Evolutionary conservation across 2,113 vertebrate genomes (phyloP), one percentile per base, ranked within the genome.

Genomic region (Hippolais icterina): DNA sequence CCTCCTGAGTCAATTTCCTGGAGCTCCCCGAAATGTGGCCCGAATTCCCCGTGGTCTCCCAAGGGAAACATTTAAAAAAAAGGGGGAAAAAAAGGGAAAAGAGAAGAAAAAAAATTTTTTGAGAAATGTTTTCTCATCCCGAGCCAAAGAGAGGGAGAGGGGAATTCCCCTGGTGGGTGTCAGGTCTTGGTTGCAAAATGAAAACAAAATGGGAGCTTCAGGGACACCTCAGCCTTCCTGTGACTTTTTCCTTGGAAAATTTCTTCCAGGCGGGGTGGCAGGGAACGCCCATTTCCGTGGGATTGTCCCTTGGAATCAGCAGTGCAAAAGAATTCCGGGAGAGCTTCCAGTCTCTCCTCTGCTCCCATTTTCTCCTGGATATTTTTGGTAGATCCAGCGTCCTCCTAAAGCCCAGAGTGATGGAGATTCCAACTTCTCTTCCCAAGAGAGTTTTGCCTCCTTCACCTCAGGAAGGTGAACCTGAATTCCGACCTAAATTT

Each of bases 11-110:
- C 59, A 24, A 4, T 28, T 85, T 41, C 70, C n/a, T n/a, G 69
- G 59, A 84, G 41, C 23, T 65, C 50, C 82, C 28, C n/a, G 69
- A 64, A 84, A 47, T n/a, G 10, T 0, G 5, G 28, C 39, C 11
- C 0, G 2, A 50, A 47, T 47, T 49, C n/a, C 4, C 41, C 3
- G 0, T 41, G 50, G 28, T 8, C 19, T 65, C 50, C 20, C 50
- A 13, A 29, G 15, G 29, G n/a, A 49, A 49, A 5, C 12, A 15
- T 70, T 7, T 7, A 35, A 54, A 65, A 27, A 11, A 47, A 47
- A 27, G 29, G 1, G 21, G 41, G 2, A 2, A 49, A 47, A n/a
- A 2, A 2, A 8, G 42, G 50, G 50, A 75, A 65, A 49, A 29
- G 2, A 23, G 15, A 10, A 49, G 12, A 29, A 49, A 29, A 65